Evolutionary conservation across 2,113 vertebrate genomes (phyloP), one percentile per base, ranked within the genome.

Genomic region (Hippopotamus amphibius): DNA sequence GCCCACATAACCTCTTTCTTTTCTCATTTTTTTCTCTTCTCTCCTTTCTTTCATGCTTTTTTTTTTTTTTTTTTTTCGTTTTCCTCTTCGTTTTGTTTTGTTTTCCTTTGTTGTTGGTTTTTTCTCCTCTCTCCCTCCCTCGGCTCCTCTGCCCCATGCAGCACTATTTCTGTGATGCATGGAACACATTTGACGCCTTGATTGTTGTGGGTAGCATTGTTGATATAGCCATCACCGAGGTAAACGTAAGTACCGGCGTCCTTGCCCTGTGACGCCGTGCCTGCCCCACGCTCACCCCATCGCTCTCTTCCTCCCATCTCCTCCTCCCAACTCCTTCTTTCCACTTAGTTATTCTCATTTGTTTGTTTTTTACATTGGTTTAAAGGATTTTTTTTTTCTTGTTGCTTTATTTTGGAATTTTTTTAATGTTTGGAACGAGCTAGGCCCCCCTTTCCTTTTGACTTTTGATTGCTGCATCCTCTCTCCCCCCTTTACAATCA

Each of bases 141-240:
- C 79, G 98, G 97, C 98, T 98, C 98, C 98, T 98, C 98, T 98
- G 98, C 98, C 98, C 98, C 98, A 99, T 99, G 99, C 99, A 99
- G 99, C 99, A 99, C 99, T 99, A 99, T 99, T 99, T 99, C 99
- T 99, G 99, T 99, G 99, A 99, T 99, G 99, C 99, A 99, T 99
- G 99, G 99, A 99, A 99, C 99, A 99, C 99, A 98, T 99, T 99
- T 99, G 99, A 99, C 99, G 99, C 99, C 99, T 99, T 99, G 99
- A 99, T 99, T 99, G 99, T 99, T 99, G 99, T 99, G 99, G 99
- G 99, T 99, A 99, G 99, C 99, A 99, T 99, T 99, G 99, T 99
- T 99, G 99, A 99, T 99, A 99, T 99, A 99, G 99, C 99, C 98
- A 99, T 99, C 99, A 99, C 99, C 99, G 99, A 99, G 99, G 99